A percentile compares a stretch with the other conserved stretches of the same genome.
Evolutionary conservation across 1,140 invertebrate genomes (phyloP).

Genomic region (Contarinia nasturtii): DNA sequence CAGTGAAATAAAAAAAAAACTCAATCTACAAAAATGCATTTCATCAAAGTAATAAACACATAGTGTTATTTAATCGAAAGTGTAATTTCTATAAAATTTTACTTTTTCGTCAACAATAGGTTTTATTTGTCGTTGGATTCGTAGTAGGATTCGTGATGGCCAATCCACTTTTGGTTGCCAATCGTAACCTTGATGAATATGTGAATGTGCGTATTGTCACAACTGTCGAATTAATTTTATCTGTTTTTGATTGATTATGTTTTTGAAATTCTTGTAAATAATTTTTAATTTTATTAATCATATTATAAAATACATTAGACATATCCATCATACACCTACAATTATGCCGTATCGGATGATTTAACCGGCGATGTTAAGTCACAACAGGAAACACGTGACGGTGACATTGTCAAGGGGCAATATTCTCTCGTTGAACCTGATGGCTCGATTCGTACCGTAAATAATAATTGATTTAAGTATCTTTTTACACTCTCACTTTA

Average conservation of each 20-base stretch:
- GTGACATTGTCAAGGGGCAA: slow-evolving; percentile 24
- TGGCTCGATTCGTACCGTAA: slow-evolving; percentile 22
- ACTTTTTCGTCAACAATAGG: too few relatives aligned
- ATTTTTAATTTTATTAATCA: neutral
- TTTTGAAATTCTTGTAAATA: neutral
- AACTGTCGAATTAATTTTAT: neutral
- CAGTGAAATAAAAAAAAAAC: too few relatives aligned
- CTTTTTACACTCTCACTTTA: too few relatives aligned
- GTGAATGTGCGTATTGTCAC: neutral
- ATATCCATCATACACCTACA: slow-evolving; percentile 23
- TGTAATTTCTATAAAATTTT: too few relatives aligned
- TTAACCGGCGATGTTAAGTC: slow-evolving; percentile 26
- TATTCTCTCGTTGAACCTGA: slow-evolving; percentile 25
- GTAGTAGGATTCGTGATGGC: neutral
- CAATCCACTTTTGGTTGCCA: neutral
- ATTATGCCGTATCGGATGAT: slow-evolving; percentile 21
- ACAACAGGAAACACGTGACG: slow-evolving; percentile 23
- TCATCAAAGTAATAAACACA: too few relatives aligned
- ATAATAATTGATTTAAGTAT: too few relatives aligned
- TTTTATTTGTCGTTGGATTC: too few relatives aligned
- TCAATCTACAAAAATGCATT: too few relatives aligned
- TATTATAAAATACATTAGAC: too few relatives aligned
- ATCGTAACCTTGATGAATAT: neutral
- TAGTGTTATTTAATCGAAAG: neutral
- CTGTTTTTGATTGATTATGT: neutral